Evolutionary conservation across 2,113 vertebrate species (phyloP), one percentile per base, ranked within the genome.

Genomic region (Dromaius novaehollandiae): DNA sequence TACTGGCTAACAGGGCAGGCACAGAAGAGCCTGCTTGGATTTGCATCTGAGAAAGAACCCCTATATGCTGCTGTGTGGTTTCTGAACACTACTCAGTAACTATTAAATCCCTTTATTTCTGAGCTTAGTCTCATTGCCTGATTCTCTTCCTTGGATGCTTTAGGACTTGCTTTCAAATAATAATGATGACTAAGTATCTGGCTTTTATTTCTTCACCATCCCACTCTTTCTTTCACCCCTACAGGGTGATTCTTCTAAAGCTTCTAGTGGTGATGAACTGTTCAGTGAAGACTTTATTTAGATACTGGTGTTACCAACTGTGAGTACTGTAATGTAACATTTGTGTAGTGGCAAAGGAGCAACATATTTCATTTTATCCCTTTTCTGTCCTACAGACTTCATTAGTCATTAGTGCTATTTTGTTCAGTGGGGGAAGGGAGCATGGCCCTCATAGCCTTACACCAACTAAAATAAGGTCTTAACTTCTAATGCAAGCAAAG

Each of bases 201-300:
- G 34, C 51, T 93, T 94, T 70, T 79, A 86, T 82, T 90, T 81
- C 70, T 75, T 83, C 46, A 86, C 64, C 38, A 17, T 80, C 87
- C 78, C 51, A 65, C 73, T 82, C 75, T 58, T 79, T 28, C 60
- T 90, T 87, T 90, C 61, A 93, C 73, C 91, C 58, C 28, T 15
- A 28, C 11, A 13, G 32, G 30, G 36, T 89, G 82, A 88, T 65
- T 92, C 6, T 46, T 68, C 44, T 73, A 48, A 88, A 38, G 79
- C 53, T 91, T 56, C 81, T 42, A 25, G 44, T 50, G 56, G 61
- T 6, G 7, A 92, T 82, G 73, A 95, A 86, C 91, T 60, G 28
- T 74, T 95, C 81, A 76, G 53, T 63, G 63, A 80, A 81, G 79
- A 88, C 51, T 88, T 93, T 97, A 93, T 97, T 94, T 97, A 95